A percentile compares a stretch with the other conserved stretches of the same genome.
phyloP scores from a whole-genome alignment of 2,797 vertebrate genomes.

The Falco cherrug region DNA sequence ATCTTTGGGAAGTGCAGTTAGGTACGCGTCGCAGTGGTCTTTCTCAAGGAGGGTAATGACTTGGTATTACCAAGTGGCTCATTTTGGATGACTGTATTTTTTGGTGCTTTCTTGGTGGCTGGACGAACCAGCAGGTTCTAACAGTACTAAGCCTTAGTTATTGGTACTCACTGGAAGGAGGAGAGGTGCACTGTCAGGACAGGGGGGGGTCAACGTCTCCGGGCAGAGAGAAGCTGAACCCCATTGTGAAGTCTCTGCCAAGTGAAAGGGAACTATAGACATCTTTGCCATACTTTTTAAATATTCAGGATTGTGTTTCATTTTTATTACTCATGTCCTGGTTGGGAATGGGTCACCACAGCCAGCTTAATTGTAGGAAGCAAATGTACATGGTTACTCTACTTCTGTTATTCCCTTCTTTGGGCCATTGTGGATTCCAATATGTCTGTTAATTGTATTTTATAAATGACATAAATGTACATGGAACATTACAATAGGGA shows the following conservation, averaged over 20 bases:
- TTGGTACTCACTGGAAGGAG: background rate
- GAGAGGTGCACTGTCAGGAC: background rate
- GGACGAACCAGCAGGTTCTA: background rate
- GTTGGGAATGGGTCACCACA: background rate
- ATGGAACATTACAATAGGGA: conserved; percentile 55
- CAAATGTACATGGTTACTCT: background rate
- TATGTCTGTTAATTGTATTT: conserved; percentile 41
- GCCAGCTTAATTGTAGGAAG: background rate
- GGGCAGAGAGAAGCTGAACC: background rate
- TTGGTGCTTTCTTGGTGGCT: background rate
- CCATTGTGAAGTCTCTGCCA: background rate
- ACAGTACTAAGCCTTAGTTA: background rate
- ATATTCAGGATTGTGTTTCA: background rate
- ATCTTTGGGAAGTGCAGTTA: background rate
- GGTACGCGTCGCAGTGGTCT: background rate
- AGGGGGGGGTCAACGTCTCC: background rate
- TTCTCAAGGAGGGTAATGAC: background rate
- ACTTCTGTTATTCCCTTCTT: background rate
- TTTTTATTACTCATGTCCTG: background rate
- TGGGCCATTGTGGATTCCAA: conserved; percentile 19
- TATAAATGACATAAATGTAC: conserved; percentile 49
- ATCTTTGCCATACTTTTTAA: background rate
- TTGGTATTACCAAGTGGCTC: background rate
- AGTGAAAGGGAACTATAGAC: background rate
- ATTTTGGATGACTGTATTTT: background rate